Evolutionary conservation across 2,888 invertebrate genomes (phyloP), one percentile per base, ranked within the genome.

Genomic region (Osmoderma eremita): DNA sequence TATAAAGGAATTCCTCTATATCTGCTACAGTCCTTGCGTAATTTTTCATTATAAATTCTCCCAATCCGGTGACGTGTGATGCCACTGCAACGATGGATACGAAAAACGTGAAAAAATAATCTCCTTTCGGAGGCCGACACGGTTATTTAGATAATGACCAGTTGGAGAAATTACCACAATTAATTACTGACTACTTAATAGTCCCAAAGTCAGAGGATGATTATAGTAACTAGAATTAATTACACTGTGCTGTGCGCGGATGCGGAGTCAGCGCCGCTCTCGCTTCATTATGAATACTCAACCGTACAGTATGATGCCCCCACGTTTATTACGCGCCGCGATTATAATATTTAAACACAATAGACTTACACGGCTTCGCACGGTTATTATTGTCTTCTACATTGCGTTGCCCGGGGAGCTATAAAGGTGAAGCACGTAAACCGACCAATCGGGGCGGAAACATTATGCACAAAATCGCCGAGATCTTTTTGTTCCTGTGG

Each of bases 201-300:
- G 56, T 56, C 48, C 48, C 53, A 65, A 65, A 56, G 53, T 53
- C 53, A 65, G 54, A 48, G 48, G 56, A 53, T 56, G 65, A 65
- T 65, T 65, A 65, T 56, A 54, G 65, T 48, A 56, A 65, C 65
- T 65, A 48, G 65, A 65, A 65, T 65, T 65, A 65, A 65, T 56
- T 65, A 65, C 54, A 63, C 41, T 53, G 63, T 41, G 38, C 41
- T n/a, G n/a, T n/a, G 63, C 24, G 39, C 17, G 22, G 58, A 61
- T 30, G 45, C 18, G 36, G 12, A 45, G 30, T 24, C 15, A 45
- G 18, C 45, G 22, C 38, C 17, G 45, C 48, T 20, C 48, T 20
- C 51, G 51, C 51, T 13, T 63, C 48, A 63, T 63, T 63, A 53
- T 53, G 18, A 48, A 62, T 36, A 45, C 48, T 38, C 30, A 15